A percentile compares a stretch with the other conserved stretches of the same genome.
These are phyloP conservation scores for Sialia sialis DNA, from an alignment of 2,113 vertebrate species.

Conservation along the genomic window DNA sequence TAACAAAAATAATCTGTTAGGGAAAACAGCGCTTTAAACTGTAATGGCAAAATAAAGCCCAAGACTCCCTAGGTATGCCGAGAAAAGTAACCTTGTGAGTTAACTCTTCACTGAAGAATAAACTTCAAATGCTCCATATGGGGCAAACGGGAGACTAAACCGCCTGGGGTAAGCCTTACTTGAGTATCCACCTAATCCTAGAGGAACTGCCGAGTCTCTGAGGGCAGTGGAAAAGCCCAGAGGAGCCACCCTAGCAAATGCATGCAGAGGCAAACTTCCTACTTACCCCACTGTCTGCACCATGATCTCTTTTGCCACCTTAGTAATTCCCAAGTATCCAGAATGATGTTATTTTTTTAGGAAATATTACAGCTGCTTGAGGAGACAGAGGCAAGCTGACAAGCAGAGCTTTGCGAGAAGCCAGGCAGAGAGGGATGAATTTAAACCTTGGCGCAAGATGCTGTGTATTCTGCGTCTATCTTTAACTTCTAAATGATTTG, in stretches of 20 bases:
- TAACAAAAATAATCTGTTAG: not conserved
- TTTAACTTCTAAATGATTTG: constrained; percentile 94
- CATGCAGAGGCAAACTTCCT: constrained; percentile 19
- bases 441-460: constrained; percentile 79
- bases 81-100: not conserved
- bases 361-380: constrained; percentile 15
- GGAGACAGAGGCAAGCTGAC: constrained; percentile 46
- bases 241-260: not conserved
- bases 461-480: constrained; percentile 86
- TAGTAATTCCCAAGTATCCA: constrained; percentile 56
- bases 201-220: not conserved
- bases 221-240: not conserved
- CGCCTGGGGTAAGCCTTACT: not conserved
- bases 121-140: not conserved
- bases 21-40: not conserved
- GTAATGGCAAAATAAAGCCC: not conserved
- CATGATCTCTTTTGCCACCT: constrained; percentile 66
- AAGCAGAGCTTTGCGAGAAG: constrained; percentile 39
- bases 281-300: constrained; percentile 83
- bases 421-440: constrained; percentile 70
- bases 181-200: not conserved
- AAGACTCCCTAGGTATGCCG: not conserved
- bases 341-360: constrained; percentile 17
- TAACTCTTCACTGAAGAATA: not conserved
- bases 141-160: not conserved